These are phyloP conservation scores for Cyaniris semiargus DNA, from an alignment of 2,888 invertebrate genomes.

Conservation along the genomic window DNA sequence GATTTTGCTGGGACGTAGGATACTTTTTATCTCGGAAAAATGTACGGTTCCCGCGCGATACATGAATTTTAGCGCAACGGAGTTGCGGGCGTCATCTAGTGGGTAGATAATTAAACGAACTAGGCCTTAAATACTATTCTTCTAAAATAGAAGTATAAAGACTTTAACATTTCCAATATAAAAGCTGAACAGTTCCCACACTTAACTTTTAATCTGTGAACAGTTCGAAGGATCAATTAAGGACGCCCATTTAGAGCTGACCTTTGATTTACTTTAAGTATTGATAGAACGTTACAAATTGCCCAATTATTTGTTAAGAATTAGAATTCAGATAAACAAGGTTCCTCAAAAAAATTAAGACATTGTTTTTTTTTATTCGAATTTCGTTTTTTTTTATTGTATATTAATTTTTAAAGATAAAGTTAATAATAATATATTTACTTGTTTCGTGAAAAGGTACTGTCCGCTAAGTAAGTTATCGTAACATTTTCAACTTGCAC, in stretches of 20 bases:
- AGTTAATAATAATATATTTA: not conserved
- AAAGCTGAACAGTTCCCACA: not conserved
- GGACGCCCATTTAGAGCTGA: not conserved
- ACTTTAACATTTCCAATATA: too few relatives aligned
- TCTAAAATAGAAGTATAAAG: too few relatives aligned
- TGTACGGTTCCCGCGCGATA: too few relatives aligned
- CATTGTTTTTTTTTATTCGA: not conserved
- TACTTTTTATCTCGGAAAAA: too few relatives aligned
- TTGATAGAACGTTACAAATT: not conserved
- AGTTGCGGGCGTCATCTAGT: too few relatives aligned
- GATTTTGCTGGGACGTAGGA: too few relatives aligned
- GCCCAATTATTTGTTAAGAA: not conserved
- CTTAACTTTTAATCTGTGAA: not conserved
- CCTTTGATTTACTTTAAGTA: slow-evolving; percentile 16
- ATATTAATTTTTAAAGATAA: too few relatives aligned
- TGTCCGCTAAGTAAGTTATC: not conserved
- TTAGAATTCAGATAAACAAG: not conserved
- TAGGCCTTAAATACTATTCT: too few relatives aligned
- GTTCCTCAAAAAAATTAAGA: too few relatives aligned
- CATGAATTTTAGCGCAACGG: too few relatives aligned
- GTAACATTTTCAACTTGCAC: not conserved
- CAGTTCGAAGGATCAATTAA: slow-evolving; percentile 11
- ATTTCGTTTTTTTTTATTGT: not conserved
- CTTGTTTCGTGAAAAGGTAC: not conserved
- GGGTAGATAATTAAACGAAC: too few relatives aligned